Conservation (phyloP, 2,797 vertebrate species). For the Pseudotriccus pelzelni region DNA sequence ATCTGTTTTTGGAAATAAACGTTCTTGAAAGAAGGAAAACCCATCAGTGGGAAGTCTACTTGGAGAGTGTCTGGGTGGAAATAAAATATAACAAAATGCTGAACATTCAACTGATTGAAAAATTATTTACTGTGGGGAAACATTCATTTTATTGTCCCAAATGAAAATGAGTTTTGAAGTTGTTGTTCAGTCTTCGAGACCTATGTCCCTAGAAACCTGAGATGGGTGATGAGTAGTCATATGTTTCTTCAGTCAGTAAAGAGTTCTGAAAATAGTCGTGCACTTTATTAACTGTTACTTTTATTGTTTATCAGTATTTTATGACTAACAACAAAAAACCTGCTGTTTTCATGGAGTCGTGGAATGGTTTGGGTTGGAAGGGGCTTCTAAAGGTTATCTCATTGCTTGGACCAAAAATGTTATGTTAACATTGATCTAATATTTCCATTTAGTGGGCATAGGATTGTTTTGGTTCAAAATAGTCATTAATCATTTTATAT, state of each 20-base stretch:
- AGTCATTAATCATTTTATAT: background rate
- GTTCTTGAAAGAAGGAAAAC: background rate
- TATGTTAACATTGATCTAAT: background rate
- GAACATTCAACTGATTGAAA: background rate
- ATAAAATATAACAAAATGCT: background rate
- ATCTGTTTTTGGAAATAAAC: slow-evolving; percentile 20
- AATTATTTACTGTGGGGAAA: background rate
- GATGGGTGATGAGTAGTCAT: background rate
- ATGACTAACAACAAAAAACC: background rate
- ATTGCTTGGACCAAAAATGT: background rate
- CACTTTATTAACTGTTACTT: background rate
- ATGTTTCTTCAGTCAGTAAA: background rate
- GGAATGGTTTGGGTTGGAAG: background rate
- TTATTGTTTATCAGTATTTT: slow-evolving; percentile 7
- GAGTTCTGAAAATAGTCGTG: background rate
- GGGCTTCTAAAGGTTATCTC: background rate
- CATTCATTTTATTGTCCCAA: background rate
- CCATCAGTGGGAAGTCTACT: background rate
- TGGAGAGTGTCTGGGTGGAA: background rate
- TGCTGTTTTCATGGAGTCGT: background rate
- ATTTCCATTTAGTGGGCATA: background rate
- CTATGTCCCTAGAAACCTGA: background rate
- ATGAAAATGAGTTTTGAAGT: slow-evolving; percentile 19
- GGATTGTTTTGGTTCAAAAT: background rate
- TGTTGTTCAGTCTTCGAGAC: background rate